Evolutionary conservation across 1,140 invertebrate genomes (phyloP).

Genomic region (Nomia melanderi): DNA sequence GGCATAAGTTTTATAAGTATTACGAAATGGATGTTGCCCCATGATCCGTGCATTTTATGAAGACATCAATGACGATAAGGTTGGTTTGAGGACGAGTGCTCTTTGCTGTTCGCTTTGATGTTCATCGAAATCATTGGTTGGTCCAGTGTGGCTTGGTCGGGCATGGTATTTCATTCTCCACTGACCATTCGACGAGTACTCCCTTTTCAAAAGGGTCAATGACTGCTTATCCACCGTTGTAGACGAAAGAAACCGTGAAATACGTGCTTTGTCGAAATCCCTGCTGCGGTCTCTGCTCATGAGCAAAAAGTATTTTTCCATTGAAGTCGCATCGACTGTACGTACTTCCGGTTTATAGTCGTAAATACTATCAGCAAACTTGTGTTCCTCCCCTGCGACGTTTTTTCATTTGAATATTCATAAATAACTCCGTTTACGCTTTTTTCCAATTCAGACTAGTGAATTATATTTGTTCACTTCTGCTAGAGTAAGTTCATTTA

Average conservation of each 20-base stretch:
- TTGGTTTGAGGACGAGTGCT: background rate
- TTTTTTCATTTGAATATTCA: too few relatives aligned
- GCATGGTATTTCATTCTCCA: background rate
- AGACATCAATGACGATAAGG: conserved; percentile 1
- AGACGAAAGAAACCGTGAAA: background rate
- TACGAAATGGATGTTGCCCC: background rate
- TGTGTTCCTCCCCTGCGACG: too few relatives aligned
- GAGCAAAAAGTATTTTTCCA: conserved; percentile 10
- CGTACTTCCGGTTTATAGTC: too few relatives aligned
- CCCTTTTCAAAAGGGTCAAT: background rate
- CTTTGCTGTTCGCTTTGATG: conserved; percentile 14
- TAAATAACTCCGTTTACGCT: too few relatives aligned
- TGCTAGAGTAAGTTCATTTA: too few relatives aligned
- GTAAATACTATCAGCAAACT: too few relatives aligned
- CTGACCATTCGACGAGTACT: conserved; percentile 9
- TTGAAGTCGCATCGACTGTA: background rate
- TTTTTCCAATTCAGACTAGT: too few relatives aligned
- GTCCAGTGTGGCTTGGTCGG: background rate
- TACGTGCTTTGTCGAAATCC: conserved; percentile 14
- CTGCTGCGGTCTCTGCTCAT: background rate
- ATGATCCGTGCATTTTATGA: background rate
- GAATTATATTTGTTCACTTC: too few relatives aligned
- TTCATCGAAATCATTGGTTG: conserved; percentile 7
- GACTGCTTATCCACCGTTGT: background rate
- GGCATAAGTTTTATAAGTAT: too few relatives aligned